Base-by-base conservation (phyloP, 37 sponge, comb jelly and placozoan species). In the Lycopodina hypogea region DNA sequence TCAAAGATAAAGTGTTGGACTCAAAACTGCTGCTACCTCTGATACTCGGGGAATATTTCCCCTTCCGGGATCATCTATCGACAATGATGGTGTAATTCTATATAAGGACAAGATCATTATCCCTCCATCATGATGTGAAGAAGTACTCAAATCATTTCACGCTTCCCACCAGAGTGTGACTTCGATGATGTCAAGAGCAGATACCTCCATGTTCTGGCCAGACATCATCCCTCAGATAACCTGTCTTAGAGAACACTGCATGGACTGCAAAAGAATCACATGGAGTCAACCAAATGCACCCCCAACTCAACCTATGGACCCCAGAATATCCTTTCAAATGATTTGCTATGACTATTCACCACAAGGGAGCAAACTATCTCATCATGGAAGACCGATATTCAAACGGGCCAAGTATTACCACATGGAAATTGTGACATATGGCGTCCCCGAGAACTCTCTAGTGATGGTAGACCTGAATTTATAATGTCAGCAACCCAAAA, bases 361-460 rank as follows among this genome's bases (percentile, higher is more conserved):
- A 81, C 51, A 19, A 60, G 64, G 73, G 73, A 39, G 22, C 22
- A 3, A 72, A 40, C 63, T 72, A 81, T 9, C 73, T 81, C 8
- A 72, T 81, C 50, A 81, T 81, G 1, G 63, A 72, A 0, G 73
- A 81, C 34, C 71, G 63, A 61, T 81, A 81, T 32, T 81, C 81
- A 51, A 81, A 81, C 63, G 58, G 71, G 72, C 81, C 81, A 26
- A 81, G 71, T 56, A 72, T 81, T 12, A 64, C 29, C 52, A 75
- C 53, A 69, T 48, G 21, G 63, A 65, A 1, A 74, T 82, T 50
- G 74, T 68, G 30, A 82, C 83, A 21, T 82, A 82, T 64, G 83
- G 75, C 57, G 74, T 82, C 1, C 83, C 83, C 6, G 83, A 82
- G 83, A 82, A 64, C 75, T 82, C 41, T 74, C 83, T 40, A 73